Evolutionary conservation across 1,140 invertebrate species (phyloP).

Genomic region (Drosophila dunni): DNA sequence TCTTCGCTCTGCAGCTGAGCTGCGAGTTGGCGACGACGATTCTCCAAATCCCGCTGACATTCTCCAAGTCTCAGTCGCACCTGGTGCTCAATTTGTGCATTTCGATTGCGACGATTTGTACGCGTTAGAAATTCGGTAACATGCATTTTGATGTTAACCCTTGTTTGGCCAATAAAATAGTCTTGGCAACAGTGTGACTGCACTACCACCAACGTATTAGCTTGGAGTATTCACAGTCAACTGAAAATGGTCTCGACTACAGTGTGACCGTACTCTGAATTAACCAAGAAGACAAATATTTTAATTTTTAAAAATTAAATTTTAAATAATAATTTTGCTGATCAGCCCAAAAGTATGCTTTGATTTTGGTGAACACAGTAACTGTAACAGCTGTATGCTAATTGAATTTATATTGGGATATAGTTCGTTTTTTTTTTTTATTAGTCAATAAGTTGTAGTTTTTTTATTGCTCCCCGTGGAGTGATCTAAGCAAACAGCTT

Average conservation of each 20-base stretch:
- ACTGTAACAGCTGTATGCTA: not conserved
- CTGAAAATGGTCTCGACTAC: too few relatives aligned
- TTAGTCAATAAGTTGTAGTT: not conserved
- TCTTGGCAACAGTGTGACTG: conserved; percentile 10
- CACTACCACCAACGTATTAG: too few relatives aligned
- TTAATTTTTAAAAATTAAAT: too few relatives aligned
- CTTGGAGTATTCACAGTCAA: too few relatives aligned
- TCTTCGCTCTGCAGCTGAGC: conserved; percentile 48
- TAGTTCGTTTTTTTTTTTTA: not conserved
- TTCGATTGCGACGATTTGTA: conserved; percentile 61
- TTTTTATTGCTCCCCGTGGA: not conserved
- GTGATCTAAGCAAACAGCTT: not conserved
- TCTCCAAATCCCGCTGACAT: conserved; percentile 48
- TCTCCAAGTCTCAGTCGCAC: conserved; percentile 51
- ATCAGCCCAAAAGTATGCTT: conserved; percentile 18
- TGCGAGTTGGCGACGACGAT: conserved; percentile 46
- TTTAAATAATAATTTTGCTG: too few relatives aligned
- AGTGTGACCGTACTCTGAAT: not conserved
- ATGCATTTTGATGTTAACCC: conserved; percentile 23
- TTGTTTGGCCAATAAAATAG: conserved; percentile 26
- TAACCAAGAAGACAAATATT: too few relatives aligned
- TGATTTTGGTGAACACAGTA: not conserved
- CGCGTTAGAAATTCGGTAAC: conserved; percentile 54
- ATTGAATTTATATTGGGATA: not conserved
- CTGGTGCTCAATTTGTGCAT: conserved; percentile 56